Conservation (phyloP, 2,888 invertebrate species). For the Aspidapion aeneum region DNA sequence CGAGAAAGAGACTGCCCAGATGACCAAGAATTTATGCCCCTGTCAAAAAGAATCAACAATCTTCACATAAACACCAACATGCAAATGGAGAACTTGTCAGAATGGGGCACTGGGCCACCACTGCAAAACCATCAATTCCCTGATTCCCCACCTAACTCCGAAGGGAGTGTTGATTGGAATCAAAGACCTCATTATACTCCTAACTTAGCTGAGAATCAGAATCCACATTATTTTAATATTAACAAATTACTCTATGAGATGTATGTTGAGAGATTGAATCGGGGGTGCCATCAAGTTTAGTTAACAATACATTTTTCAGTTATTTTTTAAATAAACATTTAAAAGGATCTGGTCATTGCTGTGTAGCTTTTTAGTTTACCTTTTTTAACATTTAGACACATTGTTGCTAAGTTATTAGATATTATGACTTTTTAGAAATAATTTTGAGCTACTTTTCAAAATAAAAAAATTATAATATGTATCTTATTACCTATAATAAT, state of each 20-base stretch:
- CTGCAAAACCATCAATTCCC: conserved; percentile 30
- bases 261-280: conserved; percentile 75
- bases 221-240: conserved; percentile 80
- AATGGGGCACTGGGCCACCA: conserved; percentile 38
- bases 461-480: too few species aligned
- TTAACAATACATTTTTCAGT: too few species aligned
- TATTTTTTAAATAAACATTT: too few species aligned
- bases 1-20: conserved; percentile 65
- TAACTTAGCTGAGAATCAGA: conserved; percentile 70
- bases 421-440: too few species aligned
- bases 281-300: conserved; percentile 45
- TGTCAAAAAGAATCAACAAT: conserved; percentile 88
- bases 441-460: too few species aligned
- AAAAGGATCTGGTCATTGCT: too few species aligned
- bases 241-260: conserved; percentile 85
- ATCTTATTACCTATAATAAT: too few species aligned
- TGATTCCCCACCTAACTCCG: conserved; percentile 42
- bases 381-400: too few species aligned
- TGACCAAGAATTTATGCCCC: conserved; percentile 76
- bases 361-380: too few species aligned
- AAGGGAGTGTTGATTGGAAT: conserved; percentile 41
- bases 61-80: conserved; percentile 69
- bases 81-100: conserved; percentile 38
- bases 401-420: too few species aligned
- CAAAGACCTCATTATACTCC: conserved; percentile 63